Conservation (phyloP, 2,797 vertebrate species). For the Coregonus sp. region DNA sequence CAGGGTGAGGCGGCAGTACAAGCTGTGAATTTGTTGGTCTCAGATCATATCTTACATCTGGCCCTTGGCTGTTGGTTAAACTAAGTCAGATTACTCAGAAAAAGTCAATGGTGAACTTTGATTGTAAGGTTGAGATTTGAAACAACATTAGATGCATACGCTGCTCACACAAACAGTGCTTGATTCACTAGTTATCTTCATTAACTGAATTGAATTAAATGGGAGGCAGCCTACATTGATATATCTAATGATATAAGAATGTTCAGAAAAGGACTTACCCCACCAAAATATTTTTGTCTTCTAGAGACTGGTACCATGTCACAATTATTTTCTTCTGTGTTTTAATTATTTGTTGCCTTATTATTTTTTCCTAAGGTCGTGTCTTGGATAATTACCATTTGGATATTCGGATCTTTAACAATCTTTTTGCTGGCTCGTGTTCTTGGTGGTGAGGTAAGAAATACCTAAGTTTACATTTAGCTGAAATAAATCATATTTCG, state of each 20-base stretch:
- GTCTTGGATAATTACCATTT: conserved; percentile 99
- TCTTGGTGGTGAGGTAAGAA: conserved; percentile 94
- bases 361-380: conserved; percentile 80
- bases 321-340: conserved; percentile 2
- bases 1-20: conserved; percentile 79
- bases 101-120: neutral
- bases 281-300: neutral
- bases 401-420: conserved; percentile 97
- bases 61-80: neutral
- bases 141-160: neutral
- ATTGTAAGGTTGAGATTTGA: neutral
- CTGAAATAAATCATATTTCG: neutral
- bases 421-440: conserved; percentile 97
- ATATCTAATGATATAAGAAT: neutral
- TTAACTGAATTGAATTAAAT: no score
- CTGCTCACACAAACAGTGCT: neutral
- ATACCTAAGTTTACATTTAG: neutral
- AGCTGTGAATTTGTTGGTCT: neutral
- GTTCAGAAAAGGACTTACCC: neutral
- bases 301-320: neutral
- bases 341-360: neutral
- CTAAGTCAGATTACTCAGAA: neutral
- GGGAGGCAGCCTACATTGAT: neutral
- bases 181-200: neutral
- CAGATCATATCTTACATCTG: neutral